phyloP scores from a whole-genome alignment of 2,113 vertebrate genomes.

The Dicerorhinus sumatrensis region DNA sequence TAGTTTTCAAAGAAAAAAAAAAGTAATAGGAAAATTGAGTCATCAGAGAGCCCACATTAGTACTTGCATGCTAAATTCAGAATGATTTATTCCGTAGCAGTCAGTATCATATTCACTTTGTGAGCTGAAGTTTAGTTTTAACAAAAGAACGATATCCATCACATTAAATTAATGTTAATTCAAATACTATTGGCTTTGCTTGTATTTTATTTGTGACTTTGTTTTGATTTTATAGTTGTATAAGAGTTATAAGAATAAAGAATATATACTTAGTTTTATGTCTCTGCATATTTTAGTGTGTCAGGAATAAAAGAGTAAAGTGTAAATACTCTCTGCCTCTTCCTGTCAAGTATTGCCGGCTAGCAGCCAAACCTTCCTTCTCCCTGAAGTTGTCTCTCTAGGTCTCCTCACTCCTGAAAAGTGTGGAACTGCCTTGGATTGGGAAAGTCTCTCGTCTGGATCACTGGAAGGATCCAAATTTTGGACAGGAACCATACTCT shows the following conservation, averaged over 20 bases:
- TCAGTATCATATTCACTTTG: background rate
- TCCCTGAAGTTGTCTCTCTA: background rate
- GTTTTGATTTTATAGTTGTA: constrained; percentile 58
- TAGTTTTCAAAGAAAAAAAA: background rate
- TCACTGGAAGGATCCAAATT: background rate
- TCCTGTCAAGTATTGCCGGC: background rate
- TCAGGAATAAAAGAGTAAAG: background rate
- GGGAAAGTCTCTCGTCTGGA: background rate
- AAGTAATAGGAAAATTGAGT: constrained; percentile 53
- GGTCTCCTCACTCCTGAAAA: background rate
- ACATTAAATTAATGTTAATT: constrained; percentile 66
- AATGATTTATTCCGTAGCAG: constrained; percentile 28
- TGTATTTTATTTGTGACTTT: constrained; percentile 59
- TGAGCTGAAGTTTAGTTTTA: constrained; percentile 58
- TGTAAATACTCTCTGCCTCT: background rate
- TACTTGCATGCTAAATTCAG: constrained; percentile 13
- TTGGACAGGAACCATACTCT: background rate
- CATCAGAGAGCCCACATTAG: background rate
- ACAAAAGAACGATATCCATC: constrained; percentile 50
- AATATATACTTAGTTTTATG: constrained; percentile 45
- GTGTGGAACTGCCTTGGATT: background rate
- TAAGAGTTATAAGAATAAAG: constrained; percentile 42
- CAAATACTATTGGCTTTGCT: constrained; percentile 63
- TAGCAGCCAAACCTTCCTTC: background rate
- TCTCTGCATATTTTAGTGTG: constrained; percentile 6